Evolutionary conservation across 2,113 vertebrate species (phyloP).

Genomic region (Lasiurus cinereus): DNA sequence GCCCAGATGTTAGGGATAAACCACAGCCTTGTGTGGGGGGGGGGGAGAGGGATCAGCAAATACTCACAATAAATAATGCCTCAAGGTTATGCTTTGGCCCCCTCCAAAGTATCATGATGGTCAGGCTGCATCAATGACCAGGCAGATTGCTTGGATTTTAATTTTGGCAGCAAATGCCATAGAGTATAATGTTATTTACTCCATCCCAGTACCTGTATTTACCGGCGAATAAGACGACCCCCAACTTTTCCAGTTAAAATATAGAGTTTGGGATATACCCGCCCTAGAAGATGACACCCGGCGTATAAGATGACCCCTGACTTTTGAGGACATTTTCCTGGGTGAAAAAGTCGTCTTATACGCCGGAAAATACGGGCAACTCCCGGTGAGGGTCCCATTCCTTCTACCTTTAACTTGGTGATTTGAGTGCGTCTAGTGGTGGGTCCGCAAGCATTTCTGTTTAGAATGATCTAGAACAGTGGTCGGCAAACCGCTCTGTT

Average conservation of each 20-base stretch:
- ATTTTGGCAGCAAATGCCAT: conserved; percentile 51
- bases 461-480: background rate
- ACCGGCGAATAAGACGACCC: too few species aligned
- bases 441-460: background rate
- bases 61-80: conserved; percentile 73
- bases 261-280: too few species aligned
- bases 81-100: background rate
- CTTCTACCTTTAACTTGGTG: conserved; percentile 14
- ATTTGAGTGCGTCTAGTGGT: background rate
- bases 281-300: too few species aligned
- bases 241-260: too few species aligned
- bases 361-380: background rate
- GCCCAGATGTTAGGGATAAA: conserved; percentile 82
- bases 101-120: conserved; percentile 42
- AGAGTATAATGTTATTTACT: background rate
- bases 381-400: background rate
- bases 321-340: too few species aligned
- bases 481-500: too few species aligned
- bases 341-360: too few species aligned
- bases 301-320: too few species aligned
- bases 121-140: conserved; percentile 55
- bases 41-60: conserved; percentile 56
- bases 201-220: background rate
- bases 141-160: conserved; percentile 62
- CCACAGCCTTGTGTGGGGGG: conserved; percentile 30